Conservation (phyloP, 64 coral and sea anemone species). For the Stichodactyla helianthus region DNA sequence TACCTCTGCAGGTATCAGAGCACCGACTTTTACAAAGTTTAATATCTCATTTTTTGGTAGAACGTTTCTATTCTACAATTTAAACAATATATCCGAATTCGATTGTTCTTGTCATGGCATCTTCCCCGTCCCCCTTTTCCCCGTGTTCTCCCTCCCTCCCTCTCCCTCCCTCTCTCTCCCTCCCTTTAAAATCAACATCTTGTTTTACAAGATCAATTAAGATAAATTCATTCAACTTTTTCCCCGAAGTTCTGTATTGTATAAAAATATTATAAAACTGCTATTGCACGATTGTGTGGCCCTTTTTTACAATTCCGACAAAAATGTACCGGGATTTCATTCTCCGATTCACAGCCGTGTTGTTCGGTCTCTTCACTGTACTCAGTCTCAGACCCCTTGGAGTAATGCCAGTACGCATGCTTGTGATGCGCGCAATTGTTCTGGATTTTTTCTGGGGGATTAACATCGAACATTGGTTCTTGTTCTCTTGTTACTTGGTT, state of each 20-base stretch:
- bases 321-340: constrained; percentile 13
- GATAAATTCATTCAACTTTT: no score
- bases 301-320: constrained; percentile 19
- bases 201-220: no score
- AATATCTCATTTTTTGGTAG: background rate
- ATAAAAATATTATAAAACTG: constrained; percentile 12
- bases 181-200: no score
- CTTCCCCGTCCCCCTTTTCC: background rate
- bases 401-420: constrained; percentile 9
- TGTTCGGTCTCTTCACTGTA: constrained; percentile 8
- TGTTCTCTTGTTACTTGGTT: constrained; percentile 16
- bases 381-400: background rate
- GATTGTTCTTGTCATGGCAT: background rate
- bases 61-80: background rate
- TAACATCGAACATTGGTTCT: background rate
- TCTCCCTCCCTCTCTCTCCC: no score
- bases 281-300: background rate
- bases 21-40: background rate
- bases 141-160: no score
- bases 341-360: background rate
- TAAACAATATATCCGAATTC: no score
- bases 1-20: no score
- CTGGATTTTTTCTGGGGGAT: background rate
- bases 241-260: background rate
- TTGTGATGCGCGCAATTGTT: background rate